Evolutionary conservation across 2,113 vertebrate genomes (phyloP).

Genomic region (Petrocephalus zakoni): DNA sequence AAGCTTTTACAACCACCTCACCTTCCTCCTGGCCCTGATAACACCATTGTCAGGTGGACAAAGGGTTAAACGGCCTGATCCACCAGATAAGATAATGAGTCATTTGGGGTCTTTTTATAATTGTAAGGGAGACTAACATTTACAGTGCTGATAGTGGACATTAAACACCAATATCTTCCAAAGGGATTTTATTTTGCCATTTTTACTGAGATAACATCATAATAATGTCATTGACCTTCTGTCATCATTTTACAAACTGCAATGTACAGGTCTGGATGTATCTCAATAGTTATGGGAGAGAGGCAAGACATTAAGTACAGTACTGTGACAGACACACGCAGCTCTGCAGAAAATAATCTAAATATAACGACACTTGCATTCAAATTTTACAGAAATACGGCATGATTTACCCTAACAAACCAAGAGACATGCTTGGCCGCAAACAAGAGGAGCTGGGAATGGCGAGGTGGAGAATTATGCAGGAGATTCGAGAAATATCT

Average conservation of each 20-base stretch:
- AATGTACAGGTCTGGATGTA: not conserved
- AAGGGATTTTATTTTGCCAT: too few relatives aligned
- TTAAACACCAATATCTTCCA: not conserved
- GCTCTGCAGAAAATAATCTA: not conserved
- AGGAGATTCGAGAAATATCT: too few relatives aligned
- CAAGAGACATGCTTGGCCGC: too few relatives aligned
- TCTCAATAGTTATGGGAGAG: not conserved
- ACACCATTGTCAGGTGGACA: conserved; percentile 32
- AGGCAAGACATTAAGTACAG: not conserved
- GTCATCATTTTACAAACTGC: not conserved
- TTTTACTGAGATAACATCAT: not conserved
- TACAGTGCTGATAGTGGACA: not conserved
- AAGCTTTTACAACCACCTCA: conserved; percentile 24
- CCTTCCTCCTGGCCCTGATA: conserved; percentile 24
- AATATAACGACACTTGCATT: not conserved
- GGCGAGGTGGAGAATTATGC: too few relatives aligned
- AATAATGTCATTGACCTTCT: not conserved
- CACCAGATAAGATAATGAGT: conserved; percentile 34
- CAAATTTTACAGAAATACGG: not conserved
- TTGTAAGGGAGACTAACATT: not conserved
- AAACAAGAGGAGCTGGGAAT: not conserved
- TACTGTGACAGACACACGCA: not conserved
- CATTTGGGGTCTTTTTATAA: conserved; percentile 10
- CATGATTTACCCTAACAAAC: too few relatives aligned
- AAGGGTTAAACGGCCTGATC: conserved; percentile 30